Evolutionary conservation across 2,888 invertebrate genomes (phyloP).

Genomic region (Tiliacea aurago): DNA sequence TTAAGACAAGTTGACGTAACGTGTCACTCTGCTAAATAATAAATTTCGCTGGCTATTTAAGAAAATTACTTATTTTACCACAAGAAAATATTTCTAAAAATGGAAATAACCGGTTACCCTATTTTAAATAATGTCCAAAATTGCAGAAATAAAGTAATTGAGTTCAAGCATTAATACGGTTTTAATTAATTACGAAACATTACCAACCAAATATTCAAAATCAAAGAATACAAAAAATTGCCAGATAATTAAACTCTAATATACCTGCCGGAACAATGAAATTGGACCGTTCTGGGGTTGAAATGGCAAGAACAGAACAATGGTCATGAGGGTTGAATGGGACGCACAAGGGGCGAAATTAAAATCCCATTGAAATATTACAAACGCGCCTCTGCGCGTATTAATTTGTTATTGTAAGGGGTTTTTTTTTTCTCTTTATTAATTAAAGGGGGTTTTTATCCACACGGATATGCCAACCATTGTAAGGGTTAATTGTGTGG

Average conservation of each 20-base stretch:
- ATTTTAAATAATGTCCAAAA: not conserved
- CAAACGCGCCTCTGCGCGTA: slow-evolving; percentile 40
- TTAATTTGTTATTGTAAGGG: slow-evolving; percentile 40
- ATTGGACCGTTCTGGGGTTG: slow-evolving; percentile 40
- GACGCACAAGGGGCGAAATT: slow-evolving; percentile 48
- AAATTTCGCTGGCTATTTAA: not conserved
- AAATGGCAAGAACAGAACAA: slow-evolving; percentile 57
- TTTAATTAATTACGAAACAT: not conserved
- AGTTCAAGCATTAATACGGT: no score
- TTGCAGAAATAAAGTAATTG: not conserved
- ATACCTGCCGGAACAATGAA: slow-evolving; percentile 50
- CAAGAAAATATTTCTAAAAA: not conserved
- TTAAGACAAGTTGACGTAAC: no score
- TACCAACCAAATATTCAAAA: not conserved
- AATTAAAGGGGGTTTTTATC: no score
- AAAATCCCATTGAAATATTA: slow-evolving; percentile 58
- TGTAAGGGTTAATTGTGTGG: slow-evolving; percentile 29
- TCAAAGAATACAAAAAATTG: slow-evolving; percentile 12
- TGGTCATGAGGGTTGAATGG: slow-evolving; percentile 39
- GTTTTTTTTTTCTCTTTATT: no score
- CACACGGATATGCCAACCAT: no score
- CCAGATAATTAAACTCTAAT: slow-evolving; percentile 38
- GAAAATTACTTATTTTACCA: not conserved
- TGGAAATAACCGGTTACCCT: not conserved
- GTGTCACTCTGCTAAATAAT: not conserved